Conservation (phyloP, 2,113 vertebrate species). For the Xiphophorus maculatus region DNA sequence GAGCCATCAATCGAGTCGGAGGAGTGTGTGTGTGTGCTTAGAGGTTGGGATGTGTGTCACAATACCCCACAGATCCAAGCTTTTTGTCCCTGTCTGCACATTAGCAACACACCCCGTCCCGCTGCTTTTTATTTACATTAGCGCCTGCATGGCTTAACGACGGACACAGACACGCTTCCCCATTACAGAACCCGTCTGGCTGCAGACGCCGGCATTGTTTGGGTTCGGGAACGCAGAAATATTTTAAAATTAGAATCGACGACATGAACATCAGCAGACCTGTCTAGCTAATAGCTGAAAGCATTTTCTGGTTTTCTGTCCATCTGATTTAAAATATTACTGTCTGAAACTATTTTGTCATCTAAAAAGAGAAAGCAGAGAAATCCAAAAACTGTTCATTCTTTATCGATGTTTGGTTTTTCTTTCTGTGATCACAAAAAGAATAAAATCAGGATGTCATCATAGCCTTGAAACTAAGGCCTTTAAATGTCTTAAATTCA, state of each 20-base stretch:
- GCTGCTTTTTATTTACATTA: conserved; percentile 72
- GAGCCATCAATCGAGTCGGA: conserved; percentile 79
- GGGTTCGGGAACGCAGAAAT: conserved; percentile 64
- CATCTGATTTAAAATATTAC: neutral
- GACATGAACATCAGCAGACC: conserved; percentile 44
- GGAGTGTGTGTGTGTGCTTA: conserved; percentile 36
- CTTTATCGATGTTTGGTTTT: neutral
- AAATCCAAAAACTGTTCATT: neutral
- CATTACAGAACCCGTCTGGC: conserved; percentile 51
- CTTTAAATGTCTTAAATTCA: too few species aligned
- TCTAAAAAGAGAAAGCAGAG: neutral
- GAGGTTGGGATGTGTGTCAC: conserved; percentile 71
- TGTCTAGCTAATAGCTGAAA: conserved; percentile 39
- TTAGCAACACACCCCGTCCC: conserved; percentile 56
- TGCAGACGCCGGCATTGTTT: conserved; percentile 67
- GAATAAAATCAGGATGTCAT: neutral
- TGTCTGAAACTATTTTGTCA: neutral
- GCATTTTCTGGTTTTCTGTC: conserved; percentile 20
- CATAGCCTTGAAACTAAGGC: too few species aligned
- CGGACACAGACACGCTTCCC: conserved; percentile 45
- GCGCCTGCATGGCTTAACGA: conserved; percentile 63
- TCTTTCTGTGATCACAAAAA: neutral
- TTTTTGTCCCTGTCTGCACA: conserved; percentile 78
- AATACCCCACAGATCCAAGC: conserved; percentile 44
- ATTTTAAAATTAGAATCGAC: conserved; percentile 46